These are phyloP conservation scores for Pseudopodoces humilis DNA, from an alignment of 2,113 vertebrate species.

Conservation along the genomic window DNA sequence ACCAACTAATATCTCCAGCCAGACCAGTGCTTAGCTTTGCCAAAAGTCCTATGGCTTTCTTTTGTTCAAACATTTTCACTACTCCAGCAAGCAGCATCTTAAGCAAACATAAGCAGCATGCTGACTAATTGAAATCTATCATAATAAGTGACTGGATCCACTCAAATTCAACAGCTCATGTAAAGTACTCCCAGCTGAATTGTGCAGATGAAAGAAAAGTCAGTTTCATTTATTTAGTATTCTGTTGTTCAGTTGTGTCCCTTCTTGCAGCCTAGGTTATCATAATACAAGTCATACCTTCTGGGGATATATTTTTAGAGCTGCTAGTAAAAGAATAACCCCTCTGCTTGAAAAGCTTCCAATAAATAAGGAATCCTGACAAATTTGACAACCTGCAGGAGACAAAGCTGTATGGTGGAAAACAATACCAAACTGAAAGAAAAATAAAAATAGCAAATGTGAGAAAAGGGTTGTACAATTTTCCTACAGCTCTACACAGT, in stretches of 20 bases:
- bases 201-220: background rate
- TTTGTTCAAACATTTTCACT: background rate
- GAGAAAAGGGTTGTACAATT: background rate
- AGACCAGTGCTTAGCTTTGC: background rate
- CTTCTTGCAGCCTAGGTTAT: background rate
- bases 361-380: constrained; percentile 6
- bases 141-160: background rate
- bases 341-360: constrained; percentile 13
- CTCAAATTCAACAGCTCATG: background rate
- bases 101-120: background rate
- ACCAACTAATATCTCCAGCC: background rate
- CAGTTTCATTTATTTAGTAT: background rate
- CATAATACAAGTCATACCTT: background rate
- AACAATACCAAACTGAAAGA: background rate
- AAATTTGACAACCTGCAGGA: constrained; percentile 5
- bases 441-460: constrained; percentile 17
- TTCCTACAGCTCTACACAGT: background rate
- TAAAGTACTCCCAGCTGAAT: background rate
- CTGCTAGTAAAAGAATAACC: background rate
- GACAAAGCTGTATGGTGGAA: background rate
- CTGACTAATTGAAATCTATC: constrained; percentile 1
- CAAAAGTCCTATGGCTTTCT: background rate
- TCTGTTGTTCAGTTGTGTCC: background rate
- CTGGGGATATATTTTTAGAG: constrained; percentile 25
- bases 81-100: background rate